Conservation (phyloP, 2,888 invertebrate genomes). For the Reticulitermes lucifugus region DNA sequence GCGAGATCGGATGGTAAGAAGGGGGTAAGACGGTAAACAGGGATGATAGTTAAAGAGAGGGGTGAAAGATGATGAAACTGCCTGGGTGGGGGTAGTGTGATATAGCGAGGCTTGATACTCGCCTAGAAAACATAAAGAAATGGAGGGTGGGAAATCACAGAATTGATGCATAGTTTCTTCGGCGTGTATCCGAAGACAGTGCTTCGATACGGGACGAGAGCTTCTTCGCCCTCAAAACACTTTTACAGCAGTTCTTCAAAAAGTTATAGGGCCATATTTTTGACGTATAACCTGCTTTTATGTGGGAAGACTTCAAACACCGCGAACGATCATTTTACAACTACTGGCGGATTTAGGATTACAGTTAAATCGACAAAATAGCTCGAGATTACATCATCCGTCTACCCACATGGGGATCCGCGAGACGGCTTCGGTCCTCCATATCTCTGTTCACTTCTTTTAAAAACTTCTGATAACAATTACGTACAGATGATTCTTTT, state of each 20-base stretch:
- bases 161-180: conserved; percentile 11
- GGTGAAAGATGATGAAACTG: conserved; percentile 19
- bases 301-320: conserved; percentile 15
- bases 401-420: background rate
- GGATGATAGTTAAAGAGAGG: conserved; percentile 28
- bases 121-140: conserved; percentile 2
- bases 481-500: too few relatives aligned
- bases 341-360: conserved; percentile 22
- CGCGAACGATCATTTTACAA: conserved; percentile 16
- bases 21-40: conserved; percentile 26
- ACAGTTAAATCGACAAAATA: background rate
- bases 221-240: background rate
- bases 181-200: conserved; percentile 10
- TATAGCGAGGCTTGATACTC: background rate
- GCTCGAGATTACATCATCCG: background rate
- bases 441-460: too few relatives aligned
- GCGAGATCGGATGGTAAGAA: conserved; percentile 1
- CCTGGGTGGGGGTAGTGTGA: background rate
- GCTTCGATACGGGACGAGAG: background rate
- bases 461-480: too few relatives aligned
- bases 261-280: conserved; percentile 27
- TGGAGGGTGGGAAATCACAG: conserved; percentile 20
- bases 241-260: conserved; percentile 31
- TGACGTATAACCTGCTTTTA: conserved; percentile 2
- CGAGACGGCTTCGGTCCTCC: too few relatives aligned